Evolutionary conservation across 2,888 invertebrate genomes (phyloP).

Genomic region (Hoplodrina ambigua): DNA sequence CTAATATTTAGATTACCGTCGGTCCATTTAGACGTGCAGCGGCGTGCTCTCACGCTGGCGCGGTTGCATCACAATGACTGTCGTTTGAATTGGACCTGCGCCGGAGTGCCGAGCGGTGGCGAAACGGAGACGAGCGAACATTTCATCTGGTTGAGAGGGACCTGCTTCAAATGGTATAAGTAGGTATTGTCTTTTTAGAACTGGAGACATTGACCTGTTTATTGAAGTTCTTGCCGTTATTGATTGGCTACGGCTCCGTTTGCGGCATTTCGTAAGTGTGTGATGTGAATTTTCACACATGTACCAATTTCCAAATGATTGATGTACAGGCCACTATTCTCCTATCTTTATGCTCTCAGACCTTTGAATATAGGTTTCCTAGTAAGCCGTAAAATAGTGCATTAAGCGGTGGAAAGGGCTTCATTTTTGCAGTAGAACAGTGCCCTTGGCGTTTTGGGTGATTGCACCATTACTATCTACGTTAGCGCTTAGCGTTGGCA

Average conservation of each 20-base stretch:
- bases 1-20: conserved; percentile 64
- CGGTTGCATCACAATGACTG: conserved; percentile 66
- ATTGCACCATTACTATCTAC: not conserved
- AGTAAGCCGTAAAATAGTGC: too few species aligned
- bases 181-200: conserved; percentile 12
- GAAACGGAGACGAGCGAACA: conserved; percentile 61
- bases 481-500: not conserved
- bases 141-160: conserved; percentile 48
- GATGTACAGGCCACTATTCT: too few species aligned
- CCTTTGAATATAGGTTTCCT: not conserved
- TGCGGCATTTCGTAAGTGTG: not conserved
- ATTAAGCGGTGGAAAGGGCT: not conserved
- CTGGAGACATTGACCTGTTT: not conserved
- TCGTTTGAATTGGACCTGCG: conserved; percentile 71
- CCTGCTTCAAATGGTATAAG: conserved; percentile 20
- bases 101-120: conserved; percentile 61
- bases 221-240: not conserved
- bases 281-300: too few species aligned
- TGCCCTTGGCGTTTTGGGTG: not conserved
- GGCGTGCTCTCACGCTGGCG: conserved; percentile 69
- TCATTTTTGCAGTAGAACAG: not conserved
- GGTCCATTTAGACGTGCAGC: conserved; percentile 60
- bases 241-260: not conserved
- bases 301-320: too few species aligned
- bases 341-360: not conserved